A percentile compares a stretch with the other conserved stretches of the same genome.
phyloP scores from a whole-genome alignment of 1,140 invertebrate genomes.

The Halesus radiatus region DNA sequence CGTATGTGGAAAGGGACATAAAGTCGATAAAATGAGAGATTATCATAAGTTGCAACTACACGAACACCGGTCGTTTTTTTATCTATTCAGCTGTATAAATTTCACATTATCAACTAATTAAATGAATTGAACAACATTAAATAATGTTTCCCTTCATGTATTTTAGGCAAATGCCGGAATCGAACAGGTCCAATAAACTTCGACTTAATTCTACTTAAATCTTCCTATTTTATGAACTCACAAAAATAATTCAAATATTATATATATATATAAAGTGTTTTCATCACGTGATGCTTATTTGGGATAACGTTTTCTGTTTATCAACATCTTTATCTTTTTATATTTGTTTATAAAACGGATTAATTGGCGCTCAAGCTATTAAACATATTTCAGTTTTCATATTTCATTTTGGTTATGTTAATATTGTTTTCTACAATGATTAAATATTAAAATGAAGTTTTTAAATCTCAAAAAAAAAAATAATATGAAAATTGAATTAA shows the following conservation, averaged over 20 bases:
- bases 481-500: too few relatives aligned
- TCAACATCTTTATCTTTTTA: too few relatives aligned
- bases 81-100: constrained; percentile 5
- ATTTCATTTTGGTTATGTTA: too few relatives aligned
- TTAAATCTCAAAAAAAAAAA: too few relatives aligned
- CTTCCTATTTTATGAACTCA: neutral
- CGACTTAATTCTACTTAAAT: constrained; percentile 16
- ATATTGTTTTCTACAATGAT: too few relatives aligned
- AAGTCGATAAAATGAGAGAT: constrained; percentile 4
- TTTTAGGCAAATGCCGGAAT: constrained; percentile 13
- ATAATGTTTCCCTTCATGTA: constrained; percentile 10
- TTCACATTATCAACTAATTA: constrained; percentile 14
- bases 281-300: too few relatives aligned
- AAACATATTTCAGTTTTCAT: too few relatives aligned
- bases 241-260: neutral
- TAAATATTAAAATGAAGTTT: too few relatives aligned
- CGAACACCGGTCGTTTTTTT: neutral
- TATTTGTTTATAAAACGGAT: too few relatives aligned
- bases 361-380: too few relatives aligned
- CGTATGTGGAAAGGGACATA: neutral
- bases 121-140: neutral
- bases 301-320: too few relatives aligned
- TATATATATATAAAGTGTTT: too few relatives aligned
- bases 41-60: neutral
- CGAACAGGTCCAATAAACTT: neutral